Base-by-base conservation (phyloP, 92 coral and sea anemone species). In the Diadumene lineata region DNA sequence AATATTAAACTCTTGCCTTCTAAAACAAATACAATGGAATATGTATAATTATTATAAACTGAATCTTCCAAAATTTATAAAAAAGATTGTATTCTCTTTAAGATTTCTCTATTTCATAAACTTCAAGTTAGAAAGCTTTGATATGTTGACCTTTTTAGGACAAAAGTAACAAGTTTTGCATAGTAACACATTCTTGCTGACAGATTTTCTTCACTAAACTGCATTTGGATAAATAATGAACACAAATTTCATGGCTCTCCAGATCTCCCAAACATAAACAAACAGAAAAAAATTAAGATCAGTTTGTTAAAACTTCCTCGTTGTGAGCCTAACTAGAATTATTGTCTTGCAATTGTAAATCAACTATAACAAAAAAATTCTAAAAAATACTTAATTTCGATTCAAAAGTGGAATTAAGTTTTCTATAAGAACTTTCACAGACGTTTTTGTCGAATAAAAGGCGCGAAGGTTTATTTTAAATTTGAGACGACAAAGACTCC, bases 141-240 rank as follows among this genome's bases (percentile, higher is more conserved):
- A 26, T 48, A 27, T 23, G 38, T 18, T 3, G 4, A 16, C n/a
- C 18, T 24, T 27, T 63, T 63, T 6, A 6, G 48, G 13, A 4
- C 6, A 38, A 38, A 38, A 38, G 48, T 38, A 38, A 38, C 48
- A 38, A 38, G 48, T 38, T 38, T 34, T 61, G 23, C 8, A 25
- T 28, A 0, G 21, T 28, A 23, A 67, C 0, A 18, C 32, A 43
- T 63, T 58, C 25, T 48, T 32, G 53, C 18, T 25, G 24, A 60
- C 44, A 72, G 48, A 11, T 23, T 1, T 11, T 7, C 16, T 17
- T 3, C 18, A 22, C 44, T 57, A 34, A 19, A 1, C 16, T n/a
- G 48, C 70, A 73, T 56, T 60, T 69, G 50, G 10, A 31, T 74
- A 46, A 74, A 60, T 48, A 72, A 56, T n/a, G 23, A 25, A 31